These are phyloP conservation scores for Miniopterus natalensis DNA, from an alignment of 2,113 vertebrate species.

Conservation along the genomic window DNA sequence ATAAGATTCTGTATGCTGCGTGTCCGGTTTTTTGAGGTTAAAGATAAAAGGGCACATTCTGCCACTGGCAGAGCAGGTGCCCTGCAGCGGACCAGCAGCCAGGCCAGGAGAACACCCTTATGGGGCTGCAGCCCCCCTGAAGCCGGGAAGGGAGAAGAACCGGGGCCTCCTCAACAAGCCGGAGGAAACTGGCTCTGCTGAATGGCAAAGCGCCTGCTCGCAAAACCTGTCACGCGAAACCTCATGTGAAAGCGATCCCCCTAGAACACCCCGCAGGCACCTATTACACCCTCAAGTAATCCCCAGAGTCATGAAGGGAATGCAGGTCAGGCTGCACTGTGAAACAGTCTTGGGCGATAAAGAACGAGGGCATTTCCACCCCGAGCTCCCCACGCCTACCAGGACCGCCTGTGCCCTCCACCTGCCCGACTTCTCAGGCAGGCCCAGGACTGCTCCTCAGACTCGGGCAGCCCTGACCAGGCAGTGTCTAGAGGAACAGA, in stretches of 20 bases:
- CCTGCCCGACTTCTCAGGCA: neutral
- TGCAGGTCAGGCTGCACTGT: constrained; percentile 23
- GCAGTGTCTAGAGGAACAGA: neutral
- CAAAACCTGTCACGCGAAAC: neutral
- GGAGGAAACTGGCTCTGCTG: neutral
- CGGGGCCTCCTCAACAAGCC: neutral
- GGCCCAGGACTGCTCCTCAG: neutral
- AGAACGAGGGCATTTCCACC: neutral
- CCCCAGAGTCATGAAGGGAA: neutral
- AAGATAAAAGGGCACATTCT: neutral
- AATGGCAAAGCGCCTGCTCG: neutral
- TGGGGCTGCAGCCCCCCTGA: neutral
- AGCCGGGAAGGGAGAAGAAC: neutral
- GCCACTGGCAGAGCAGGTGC: neutral
- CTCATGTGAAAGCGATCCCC: neutral
- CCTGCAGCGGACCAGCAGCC: neutral
- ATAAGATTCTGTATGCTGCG: neutral
- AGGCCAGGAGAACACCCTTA: neutral
- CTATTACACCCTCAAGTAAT: neutral
- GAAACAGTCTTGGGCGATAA: neutral
- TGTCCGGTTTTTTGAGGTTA: neutral
- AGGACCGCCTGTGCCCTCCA: neutral
- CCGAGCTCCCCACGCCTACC: neutral
- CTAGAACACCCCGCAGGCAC: neutral
- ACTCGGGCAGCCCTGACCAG: neutral